Evolutionary conservation across 1,140 invertebrate species (phyloP).

Genomic region (Atopsyche davidsoni): DNA sequence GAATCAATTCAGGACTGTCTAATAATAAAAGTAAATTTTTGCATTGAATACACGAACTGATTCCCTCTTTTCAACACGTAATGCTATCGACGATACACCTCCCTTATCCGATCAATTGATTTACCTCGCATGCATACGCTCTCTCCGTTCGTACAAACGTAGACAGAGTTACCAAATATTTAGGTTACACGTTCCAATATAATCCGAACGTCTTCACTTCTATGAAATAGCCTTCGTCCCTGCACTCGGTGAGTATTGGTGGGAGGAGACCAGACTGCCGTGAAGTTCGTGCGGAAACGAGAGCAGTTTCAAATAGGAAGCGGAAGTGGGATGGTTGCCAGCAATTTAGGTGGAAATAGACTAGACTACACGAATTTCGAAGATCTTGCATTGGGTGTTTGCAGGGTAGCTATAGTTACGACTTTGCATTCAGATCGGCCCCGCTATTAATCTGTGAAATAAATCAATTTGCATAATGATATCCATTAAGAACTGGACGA

Average conservation of each 20-base stretch:
- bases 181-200: neutral
- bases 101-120: no score
- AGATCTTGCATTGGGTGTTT: slow-evolving; percentile 24
- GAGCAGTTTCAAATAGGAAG: slow-evolving; percentile 30
- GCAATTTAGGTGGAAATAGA: slow-evolving; percentile 29
- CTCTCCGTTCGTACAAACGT: no score
- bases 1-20: no score
- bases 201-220: neutral
- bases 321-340: slow-evolving; percentile 29
- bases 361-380: slow-evolving; percentile 16
- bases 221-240: neutral
- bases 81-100: no score
- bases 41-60: no score
- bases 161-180: neutral
- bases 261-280: neutral
- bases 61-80: no score
- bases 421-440: no score
- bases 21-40: no score
- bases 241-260: neutral
- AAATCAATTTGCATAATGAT: no score
- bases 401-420: slow-evolving; percentile 10
- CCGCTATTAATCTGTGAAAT: no score
- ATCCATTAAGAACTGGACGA: no score
- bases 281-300: slow-evolving; percentile 25
- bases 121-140: no score